Base-by-base conservation (phyloP, 37 sponge, comb jelly and placozoan genomes). In the Petrosia ficiformis region DNA sequence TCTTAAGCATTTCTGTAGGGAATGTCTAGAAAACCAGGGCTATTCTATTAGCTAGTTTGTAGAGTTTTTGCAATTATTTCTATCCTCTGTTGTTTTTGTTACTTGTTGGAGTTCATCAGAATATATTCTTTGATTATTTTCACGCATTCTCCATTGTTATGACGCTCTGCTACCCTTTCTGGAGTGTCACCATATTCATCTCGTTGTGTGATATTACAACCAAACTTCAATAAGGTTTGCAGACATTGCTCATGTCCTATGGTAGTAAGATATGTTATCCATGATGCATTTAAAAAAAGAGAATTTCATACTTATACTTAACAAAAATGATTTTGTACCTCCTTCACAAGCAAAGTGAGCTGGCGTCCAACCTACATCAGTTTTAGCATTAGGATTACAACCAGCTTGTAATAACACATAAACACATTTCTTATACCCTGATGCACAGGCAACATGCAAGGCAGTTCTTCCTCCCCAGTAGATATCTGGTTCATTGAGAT, bases 401-500 rank as follows among this genome's bases (percentile, higher is more conserved):
- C 89, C 94, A 36, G 70, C 61, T 14, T 64, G 26, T 56, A 96
- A 28, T 44, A 96, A 75, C 0, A 83, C 66, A 32, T 76, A 77
- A 14, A 88, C 87, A 65, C 84, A 84, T 68, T 85, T 81, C 60
- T 70, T 73, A 72, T 86, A 74, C 0, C 97, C 92, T 19, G 65
- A 38, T 38, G 81, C 60, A 68, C 82, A 80, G 19, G 97, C 97
- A n/a, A 94, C 71, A 76, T 97, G 97, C 43, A 97, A 72, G 0
- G 97, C 83, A 22, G 97, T 93, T 61, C 82, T 80, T 21, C 88
- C 84, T 65, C 82, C 97, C 84, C 80, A 84, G 71, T 96, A 90
- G 0, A 70, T 43, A 41, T 90, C 91, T 16, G 82, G 65, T 37
- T 85, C 91, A 63, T 79, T 74, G 1, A 79, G 83, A 33, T 82